Evolutionary conservation across 2,888 invertebrate genomes (phyloP), one percentile per base, ranked within the genome.

Genomic region (Platynereis dumerilii): DNA sequence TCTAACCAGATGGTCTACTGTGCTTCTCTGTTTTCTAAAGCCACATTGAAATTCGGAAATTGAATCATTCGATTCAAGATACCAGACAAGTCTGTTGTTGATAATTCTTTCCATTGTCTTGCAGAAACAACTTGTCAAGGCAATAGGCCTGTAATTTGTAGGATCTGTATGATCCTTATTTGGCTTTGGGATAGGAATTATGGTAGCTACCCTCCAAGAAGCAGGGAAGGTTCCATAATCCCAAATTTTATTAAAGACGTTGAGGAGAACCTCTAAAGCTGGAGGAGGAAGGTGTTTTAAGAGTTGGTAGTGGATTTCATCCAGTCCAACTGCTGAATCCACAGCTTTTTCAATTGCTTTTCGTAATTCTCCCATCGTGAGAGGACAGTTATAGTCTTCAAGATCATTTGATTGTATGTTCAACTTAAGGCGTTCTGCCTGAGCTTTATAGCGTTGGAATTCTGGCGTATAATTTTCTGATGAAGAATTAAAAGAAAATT

Each of bases 51-150:
- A 24, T 1, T 44, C 29, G 2, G 73, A 34, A n/a, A 72, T 42
- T 2, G 70, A 62, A 39, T 65, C 59, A 26, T 70, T 62, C 10
- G 63, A 45, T 52, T 74, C 72, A 10, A 75, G 61, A 27, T 62
- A 64, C 71, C 70, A 73, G n/a, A 71, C 63, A 10, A 75, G 69
- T 1, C 74, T 60, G 24, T 67, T 54, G 52, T 72, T 75, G 10
- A 76, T 65, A 70, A 76, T 72, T 45, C 67, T 42, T 58, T 75
- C 75, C 69, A 76, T 65, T 0, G 72, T 57, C 62, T 76, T 77
- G 42, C 74, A 74, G 7, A 76, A 55, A 57, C 74, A 75, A 55
- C 73, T 74, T 17, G 75, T 74, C 24, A 76, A 63, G 29, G 74
- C 71, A 17, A 76, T 76, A 12, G 76, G 74, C 17, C 74, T 57